Conservation (phyloP, 2,113 vertebrate species). For the Clarias batrachus region DNA sequence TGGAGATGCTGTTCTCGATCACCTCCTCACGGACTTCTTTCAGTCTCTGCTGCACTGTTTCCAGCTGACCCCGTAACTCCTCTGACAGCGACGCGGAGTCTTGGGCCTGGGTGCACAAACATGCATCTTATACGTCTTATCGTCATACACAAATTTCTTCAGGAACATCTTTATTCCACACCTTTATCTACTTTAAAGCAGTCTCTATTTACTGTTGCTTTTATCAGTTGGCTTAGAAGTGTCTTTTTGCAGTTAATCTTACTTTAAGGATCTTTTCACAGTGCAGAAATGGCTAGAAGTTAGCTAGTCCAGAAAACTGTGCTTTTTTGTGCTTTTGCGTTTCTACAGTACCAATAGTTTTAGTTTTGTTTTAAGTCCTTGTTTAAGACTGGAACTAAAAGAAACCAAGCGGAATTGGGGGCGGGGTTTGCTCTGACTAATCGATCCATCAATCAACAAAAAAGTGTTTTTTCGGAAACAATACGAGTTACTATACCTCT, state of each 20-base stretch:
- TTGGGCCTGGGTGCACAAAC: conserved; percentile 75
- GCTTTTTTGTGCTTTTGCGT: no score
- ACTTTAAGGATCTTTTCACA: neutral
- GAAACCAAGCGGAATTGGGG: neutral
- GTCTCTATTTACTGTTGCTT: neutral
- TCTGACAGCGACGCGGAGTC: conserved; percentile 89
- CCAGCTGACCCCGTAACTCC: conserved; percentile 85
- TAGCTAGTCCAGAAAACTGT: no score
- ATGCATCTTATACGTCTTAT: no score
- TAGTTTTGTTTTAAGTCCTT: neutral
- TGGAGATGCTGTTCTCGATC: conserved; percentile 90
- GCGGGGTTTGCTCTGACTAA: neutral
- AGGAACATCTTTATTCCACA: neutral
- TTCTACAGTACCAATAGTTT: neutral
- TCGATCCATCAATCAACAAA: no score
- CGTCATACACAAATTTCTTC: no score
- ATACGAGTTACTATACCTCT: no score
- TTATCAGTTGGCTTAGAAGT: neutral
- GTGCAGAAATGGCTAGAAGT: neutral
- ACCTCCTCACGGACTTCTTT: conserved; percentile 89
- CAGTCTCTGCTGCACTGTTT: conserved; percentile 88
- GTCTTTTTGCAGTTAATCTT: neutral
- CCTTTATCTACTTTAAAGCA: neutral
- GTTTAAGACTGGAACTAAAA: neutral
- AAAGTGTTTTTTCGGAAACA: no score